Evolutionary conservation across 2,113 vertebrate genomes (phyloP), one percentile per base, ranked within the genome.

Genomic region (Channa maculata): DNA sequence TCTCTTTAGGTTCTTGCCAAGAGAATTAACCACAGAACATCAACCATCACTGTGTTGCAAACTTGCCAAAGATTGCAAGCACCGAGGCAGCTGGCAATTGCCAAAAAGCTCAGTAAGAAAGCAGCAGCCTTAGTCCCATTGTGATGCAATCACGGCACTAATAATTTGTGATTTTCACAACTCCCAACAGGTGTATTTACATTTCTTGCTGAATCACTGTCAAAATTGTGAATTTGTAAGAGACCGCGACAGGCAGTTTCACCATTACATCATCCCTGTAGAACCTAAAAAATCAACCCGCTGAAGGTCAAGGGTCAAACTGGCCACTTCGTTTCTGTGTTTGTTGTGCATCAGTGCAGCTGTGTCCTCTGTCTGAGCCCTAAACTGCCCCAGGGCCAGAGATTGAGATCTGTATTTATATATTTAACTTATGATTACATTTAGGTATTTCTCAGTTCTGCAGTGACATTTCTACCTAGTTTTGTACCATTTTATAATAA

Each of bases 371-470:
- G 77, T 86, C 67, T 41, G 12, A 61, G 66, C 43, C 43, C 45
- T 65, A 41, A 50, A 53, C 37, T 60, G 68, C 71, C 24, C 67
- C 3, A 57, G 54, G 80, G 49, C 64, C 48, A 2, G 12, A 65
- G 80, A 82, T 24, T 24, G 24, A 24, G 79, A 75, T 80, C 73
- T 91, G 73, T 91, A 87, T 90, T 88, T 91, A 92, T 93, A 72
- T 93, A 91, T 93, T 93, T 94, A 93, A 92, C 52, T 92, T 93
- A 93, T 91, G 82, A 88, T 82, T 82, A 84, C 74, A 49, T 84
- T 44, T 86, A 76, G 79, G 82, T 87, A 73, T 77, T 82, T 89
- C 68, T 83, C 62, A 65, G 45, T 60, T 50, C 50, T 52, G 52
- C 59, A 73, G 58, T 61, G 51, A 82, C 55, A 51, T 67, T 70